Evolutionary conservation across 2,113 vertebrate species (phyloP), one percentile per base, ranked within the genome.

Genomic region (Rallus limicola): DNA sequence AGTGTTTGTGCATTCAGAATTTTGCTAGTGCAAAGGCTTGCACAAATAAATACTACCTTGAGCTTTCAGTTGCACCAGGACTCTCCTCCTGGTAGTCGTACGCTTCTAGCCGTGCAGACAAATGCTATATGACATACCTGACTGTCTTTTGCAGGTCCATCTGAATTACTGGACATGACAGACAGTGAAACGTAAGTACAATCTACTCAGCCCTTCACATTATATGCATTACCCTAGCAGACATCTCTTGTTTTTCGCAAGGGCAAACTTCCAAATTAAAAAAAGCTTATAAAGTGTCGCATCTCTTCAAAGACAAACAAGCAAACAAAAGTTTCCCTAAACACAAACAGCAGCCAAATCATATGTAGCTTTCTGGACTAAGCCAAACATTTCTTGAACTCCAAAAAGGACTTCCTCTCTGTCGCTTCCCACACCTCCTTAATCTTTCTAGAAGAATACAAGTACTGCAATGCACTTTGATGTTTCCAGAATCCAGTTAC

Each of bases 171-270:
- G 98, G 99, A 99, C 97, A 98, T 99, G 98, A 97, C 97, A n/a
- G 99, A 99, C 97, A 99, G 98, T 82, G 99, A 99, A 98, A 99
- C 98, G 99, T 99, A 97, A 91, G 98, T 98, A 72, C 58, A 64
- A 5, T 28, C 34, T 62, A 16, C 13, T 13, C 16, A 36, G 16
- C 13, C 18, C 46, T 92, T 81, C 38, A 34, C 1, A 2, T 67
- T 64, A 21, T 10, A 7, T 58, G 31, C 23, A 15, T 71, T 91
- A 84, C 8, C 24, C 8, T 48, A 56, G 53, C 33, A 78, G 60
- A 42, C 6, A 72, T 72, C 23, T 36, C n/a, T 59, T 62, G 33
- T 11, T 42, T 92, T 48, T 92, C 90, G 29, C 48, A n/a, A 36
- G 16, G 70, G 36, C 24, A 78, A 69, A 59, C 46, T 74, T 60